Evolutionary conservation across 2,113 vertebrate species (phyloP), one percentile per base, ranked within the genome.

Genomic region (Anas platyrhynchos): DNA sequence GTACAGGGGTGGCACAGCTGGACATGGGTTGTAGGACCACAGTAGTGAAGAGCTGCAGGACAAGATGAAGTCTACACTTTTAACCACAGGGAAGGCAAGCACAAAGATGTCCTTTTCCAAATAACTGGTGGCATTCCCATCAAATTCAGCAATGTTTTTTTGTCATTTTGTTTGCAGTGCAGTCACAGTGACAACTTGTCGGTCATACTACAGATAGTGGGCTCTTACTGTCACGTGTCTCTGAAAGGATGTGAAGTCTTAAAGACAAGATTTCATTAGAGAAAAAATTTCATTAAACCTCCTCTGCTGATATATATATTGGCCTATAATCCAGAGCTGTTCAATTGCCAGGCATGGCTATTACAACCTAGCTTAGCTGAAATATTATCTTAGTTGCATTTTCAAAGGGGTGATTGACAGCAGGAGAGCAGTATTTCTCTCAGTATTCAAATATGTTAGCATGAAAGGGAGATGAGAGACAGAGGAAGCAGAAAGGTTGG

Each of bases 231-330:
- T 59, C 80, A 91, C 31, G 66, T 89, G 79, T 86, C 74, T 89
- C 31, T 76, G 62, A 91, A 86, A 77, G 72, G 93, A 94, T 93
- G 86, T 82, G 65, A 97, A 96, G 81, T 91, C 88, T 95, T 94
- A 93, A 88, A 84, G 65, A 74, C 87, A 92, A 84, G 55, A 91
- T 87, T 97, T 96, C 61, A 94, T 93, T 91, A 95, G 77, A 44
- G 36, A 94, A 82, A 80, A 80, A 89, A 88, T 96, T 91, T 91
- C 34, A 88, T 72, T 87, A 96, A 95, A 93, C n/a, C 48, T 84
- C 41, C 73, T 90, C 83, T 75, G 66, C 48, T 76, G 77, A 91
- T 95, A 93, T 88, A 96, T 92, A 94, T 81, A 96, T 20, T 65
- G 86, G 81, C 73, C 75, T 41, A 65, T 88, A 95, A 96, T 95